Base-by-base conservation (phyloP, 37 sponge, comb jelly and placozoan genomes). In the Beroe ovata region DNA sequence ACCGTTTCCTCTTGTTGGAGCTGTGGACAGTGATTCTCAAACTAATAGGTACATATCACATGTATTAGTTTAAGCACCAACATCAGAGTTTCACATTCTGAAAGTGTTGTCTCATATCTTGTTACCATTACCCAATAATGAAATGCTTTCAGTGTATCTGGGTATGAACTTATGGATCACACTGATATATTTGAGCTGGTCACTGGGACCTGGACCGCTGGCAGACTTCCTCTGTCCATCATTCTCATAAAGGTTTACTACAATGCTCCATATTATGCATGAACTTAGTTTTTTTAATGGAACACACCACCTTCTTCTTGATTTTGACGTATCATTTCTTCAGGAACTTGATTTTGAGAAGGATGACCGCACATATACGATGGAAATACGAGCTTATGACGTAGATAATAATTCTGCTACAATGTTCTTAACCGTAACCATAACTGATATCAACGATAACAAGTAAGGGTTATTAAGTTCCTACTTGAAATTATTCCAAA, bases 371-470 rank as follows among this genome's bases (percentile, higher is more conserved):
- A 21, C 1, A 8, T 77, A 32, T 23, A 54, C 14, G 0, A 25
- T 77, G 84, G 38, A 20, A 11, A 77, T 77, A 33, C 20, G 54
- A n/a, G 84, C 84, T 4, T 77, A 42, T 23, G 84, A 77, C 47
- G 41, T 8, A n/a, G 84, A 39, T 22, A 19, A 77, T 41, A 77
- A 77, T 19, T 42, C 84, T 21, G 84, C 35, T 36, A 39, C 42
- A 0, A 37, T 77, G 84, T 11, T 25, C 1, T 42, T 77, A 20
- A 77, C 84, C 21, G 54, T 77, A 4, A 77, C 41, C 41, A 54
- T 77, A 32, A 77, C 26, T 36, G 84, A 77, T 23, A 77, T 42
- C n/a, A 77, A 77, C 21, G 84, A 77, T 42, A 37, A 77, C 84
- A 39, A 77, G 84, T 77, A 36, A 41, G 84, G 2, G 54, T 11